phyloP scores from a whole-genome alignment of 2,113 vertebrate genomes.

The Aegithalos caudatus region DNA sequence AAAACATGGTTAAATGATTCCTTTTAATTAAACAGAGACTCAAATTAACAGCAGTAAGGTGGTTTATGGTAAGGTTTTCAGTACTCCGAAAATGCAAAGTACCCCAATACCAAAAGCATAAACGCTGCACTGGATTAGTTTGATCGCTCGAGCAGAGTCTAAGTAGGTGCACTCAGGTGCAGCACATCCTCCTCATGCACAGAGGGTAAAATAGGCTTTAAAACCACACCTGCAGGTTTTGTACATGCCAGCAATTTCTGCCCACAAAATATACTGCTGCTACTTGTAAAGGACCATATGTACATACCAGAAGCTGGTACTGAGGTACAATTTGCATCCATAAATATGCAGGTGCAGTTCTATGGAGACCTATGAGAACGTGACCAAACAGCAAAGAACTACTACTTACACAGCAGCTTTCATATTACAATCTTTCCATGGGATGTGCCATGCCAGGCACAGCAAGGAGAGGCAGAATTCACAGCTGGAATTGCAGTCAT shows the following conservation, averaged over 20 bases:
- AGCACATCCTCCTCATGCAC: rapidly evolving
- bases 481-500: background rate
- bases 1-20: background rate
- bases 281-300: background rate
- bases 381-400: background rate
- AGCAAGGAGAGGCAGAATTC: background rate
- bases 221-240: conserved; percentile 20
- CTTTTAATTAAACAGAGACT: conserved; percentile 10
- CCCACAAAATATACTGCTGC: background rate
- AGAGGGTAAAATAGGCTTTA: background rate
- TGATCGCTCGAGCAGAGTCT: background rate
- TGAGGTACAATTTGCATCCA: background rate
- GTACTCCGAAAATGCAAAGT: background rate
- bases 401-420: background rate
- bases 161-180: background rate
- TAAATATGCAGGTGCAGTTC: background rate
- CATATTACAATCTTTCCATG: background rate
- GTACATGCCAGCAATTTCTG: background rate
- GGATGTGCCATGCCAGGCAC: background rate
- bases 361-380: background rate
- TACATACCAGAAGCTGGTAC: background rate
- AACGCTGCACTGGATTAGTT: background rate
- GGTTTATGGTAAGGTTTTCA: background rate
- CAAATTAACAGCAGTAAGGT: background rate
- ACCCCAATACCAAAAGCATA: background rate